phyloP scores from a whole-genome alignment of 2,113 vertebrate species.

The Circaetus cinerascens region DNA sequence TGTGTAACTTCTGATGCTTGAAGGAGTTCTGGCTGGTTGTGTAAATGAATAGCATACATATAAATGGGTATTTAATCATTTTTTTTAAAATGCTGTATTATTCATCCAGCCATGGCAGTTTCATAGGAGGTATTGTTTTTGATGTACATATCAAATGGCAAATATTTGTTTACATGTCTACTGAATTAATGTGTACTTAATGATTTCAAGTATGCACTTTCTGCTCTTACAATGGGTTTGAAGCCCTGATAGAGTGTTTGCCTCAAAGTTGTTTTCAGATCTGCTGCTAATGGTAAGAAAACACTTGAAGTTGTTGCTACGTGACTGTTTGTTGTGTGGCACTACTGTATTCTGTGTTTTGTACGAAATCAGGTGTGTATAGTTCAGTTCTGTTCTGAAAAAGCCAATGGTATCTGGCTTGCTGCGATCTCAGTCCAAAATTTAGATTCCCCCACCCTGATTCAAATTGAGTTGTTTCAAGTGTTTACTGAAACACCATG shows the following conservation, averaged over 20 bases:
- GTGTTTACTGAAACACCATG: not conserved
- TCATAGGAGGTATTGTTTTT: not conserved
- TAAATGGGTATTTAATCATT: not conserved
- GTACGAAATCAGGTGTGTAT: accelerated
- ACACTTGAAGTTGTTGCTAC: not conserved
- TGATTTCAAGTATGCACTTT: not conserved
- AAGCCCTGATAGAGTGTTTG: not conserved
- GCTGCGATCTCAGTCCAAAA: not conserved
- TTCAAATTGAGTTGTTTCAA: not conserved
- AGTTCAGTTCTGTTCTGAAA: not conserved
- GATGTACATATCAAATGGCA: not conserved
- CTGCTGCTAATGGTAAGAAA: not conserved
- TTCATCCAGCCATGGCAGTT: not conserved
- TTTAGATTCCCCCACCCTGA: not conserved
- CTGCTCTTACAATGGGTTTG: not conserved
- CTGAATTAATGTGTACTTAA: not conserved
- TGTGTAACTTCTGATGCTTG: not conserved
- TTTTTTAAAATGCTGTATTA: not conserved
- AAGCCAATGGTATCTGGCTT: not conserved
- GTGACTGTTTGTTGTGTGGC: not conserved
- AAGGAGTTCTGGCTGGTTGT: not conserved
- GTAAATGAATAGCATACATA: not conserved
- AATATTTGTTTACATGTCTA: not conserved
- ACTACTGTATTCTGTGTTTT: accelerated
- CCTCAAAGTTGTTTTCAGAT: not conserved